Conservation (phyloP, 2,797 vertebrate genomes). For the Sebastes hubbsi region DNA sequence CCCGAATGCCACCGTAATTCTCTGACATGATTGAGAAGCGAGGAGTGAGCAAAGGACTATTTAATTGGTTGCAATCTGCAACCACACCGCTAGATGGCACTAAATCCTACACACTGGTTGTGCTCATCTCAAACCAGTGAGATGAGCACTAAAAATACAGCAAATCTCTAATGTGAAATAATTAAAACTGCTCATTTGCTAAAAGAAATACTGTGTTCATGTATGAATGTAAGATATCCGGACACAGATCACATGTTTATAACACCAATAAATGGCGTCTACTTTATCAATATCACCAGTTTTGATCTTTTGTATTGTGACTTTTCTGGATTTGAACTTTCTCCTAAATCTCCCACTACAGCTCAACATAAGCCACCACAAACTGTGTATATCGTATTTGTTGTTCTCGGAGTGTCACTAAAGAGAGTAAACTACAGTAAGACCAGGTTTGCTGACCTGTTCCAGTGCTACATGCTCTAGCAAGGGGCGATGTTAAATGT, state of each 20-base stretch:
- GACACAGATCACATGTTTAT: constrained; percentile 3
- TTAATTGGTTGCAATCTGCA: background rate
- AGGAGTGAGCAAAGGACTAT: background rate
- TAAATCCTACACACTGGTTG: background rate
- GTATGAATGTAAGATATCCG: background rate
- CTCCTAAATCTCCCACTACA: background rate
- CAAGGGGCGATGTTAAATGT: background rate
- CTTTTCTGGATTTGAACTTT: background rate
- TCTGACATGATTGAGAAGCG: background rate
- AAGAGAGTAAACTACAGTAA: background rate
- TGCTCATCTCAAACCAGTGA: background rate
- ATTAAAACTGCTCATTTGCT: background rate
- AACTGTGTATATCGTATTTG: background rate
- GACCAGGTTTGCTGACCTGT: background rate
- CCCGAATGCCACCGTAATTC: too few species aligned
- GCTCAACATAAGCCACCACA: background rate
- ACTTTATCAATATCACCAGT: too few species aligned
- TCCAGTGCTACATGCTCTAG: constrained; percentile 15
- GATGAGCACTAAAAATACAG: background rate
- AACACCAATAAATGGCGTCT: too few species aligned
- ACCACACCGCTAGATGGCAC: background rate
- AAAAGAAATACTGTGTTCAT: background rate
- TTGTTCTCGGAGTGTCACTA: background rate
- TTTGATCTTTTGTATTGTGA: background rate
- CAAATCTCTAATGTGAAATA: background rate